Evolutionary conservation across 2,797 vertebrate species (phyloP), one percentile per base, ranked within the genome.

Genomic region (Anniella stebbinsi): DNA sequence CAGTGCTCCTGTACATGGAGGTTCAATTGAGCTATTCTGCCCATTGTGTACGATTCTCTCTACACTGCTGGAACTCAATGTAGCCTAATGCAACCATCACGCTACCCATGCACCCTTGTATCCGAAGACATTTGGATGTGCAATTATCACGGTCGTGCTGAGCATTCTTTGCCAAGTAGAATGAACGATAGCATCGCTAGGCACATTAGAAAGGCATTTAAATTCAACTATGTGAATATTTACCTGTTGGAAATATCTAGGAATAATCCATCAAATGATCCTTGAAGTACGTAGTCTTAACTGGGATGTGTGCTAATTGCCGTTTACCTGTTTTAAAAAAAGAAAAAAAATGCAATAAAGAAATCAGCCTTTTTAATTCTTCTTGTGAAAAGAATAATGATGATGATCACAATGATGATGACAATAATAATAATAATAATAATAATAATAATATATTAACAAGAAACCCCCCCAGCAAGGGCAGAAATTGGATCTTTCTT

Each of bases 201-300:
- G 77, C 33, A 10, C 18, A 73, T 38, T 38, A 38, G 41, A 75
- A 67, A 7, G 23, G 25, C n/a, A 77, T 87, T 84, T 77, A 83
- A 76, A 70, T 70, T 51, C 57, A 69, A 83, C n/a, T 0, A 4
- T 97, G 95, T 96, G 90, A 60, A 67, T 89, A 93, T 93, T 93
- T 94, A 91, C 90, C 93, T 96, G 96, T 96, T 95, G 95, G 95
- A 96, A 96, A 93, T 95, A 92, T 95, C 96, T 97, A 97, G 94
- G 97, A 97, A 96, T 95, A 97, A 97, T 97, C 97, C 97, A 97
- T 97, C 96, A 97, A 97, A 96, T 91, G 92, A 90, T 94, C 95
- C 95, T 95, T 96, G 93, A 78, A 93, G 92, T 88, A 94, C 82
- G 91, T 78, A 91, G 88, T 93, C 97, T 96, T 95, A 96, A 96